A percentile compares a stretch with the other conserved stretches of the same genome.
These are phyloP conservation scores for Polyploca ridens DNA, from an alignment of 2,888 invertebrate genomes.

Conservation along the genomic window DNA sequence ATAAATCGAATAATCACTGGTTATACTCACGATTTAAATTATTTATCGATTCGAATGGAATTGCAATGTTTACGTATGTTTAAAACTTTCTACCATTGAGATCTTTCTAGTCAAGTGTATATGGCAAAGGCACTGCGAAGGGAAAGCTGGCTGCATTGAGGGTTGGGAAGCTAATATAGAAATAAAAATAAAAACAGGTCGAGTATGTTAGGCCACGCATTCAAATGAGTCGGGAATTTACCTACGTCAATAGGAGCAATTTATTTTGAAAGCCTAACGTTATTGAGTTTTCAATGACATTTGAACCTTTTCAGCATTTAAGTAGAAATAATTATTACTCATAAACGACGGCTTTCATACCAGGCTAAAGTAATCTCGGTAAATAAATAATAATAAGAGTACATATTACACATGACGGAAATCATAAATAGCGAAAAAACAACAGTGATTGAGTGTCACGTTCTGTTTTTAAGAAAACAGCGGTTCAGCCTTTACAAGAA, in stretches of 20 bases:
- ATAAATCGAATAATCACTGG: background rate
- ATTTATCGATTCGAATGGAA: background rate
- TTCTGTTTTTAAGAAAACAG: too few species aligned
- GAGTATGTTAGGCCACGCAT: background rate
- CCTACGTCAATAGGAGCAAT: slow-evolving; percentile 1
- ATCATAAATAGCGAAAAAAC: too few species aligned
- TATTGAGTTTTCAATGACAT: too few species aligned
- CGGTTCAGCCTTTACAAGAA: background rate
- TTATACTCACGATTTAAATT: background rate
- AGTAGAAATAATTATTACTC: too few species aligned
- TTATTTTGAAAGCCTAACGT: background rate
- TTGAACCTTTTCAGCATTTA: too few species aligned
- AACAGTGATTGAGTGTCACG: too few species aligned
- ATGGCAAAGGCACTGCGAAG: background rate
- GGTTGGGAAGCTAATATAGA: background rate
- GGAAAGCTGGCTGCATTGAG: background rate
- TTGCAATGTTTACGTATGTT: background rate
- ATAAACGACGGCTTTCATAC: too few species aligned
- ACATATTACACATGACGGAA: too few species aligned
- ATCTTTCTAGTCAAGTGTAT: background rate
- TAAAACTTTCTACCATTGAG: background rate
- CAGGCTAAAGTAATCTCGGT: too few species aligned
- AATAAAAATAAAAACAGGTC: slow-evolving; percentile 1
- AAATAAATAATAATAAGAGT: too few species aligned
- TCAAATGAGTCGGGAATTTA: background rate